These are phyloP conservation scores for Yponomeuta cagnagella DNA, from an alignment of 2,888 invertebrate species.

Conservation along the genomic window DNA sequence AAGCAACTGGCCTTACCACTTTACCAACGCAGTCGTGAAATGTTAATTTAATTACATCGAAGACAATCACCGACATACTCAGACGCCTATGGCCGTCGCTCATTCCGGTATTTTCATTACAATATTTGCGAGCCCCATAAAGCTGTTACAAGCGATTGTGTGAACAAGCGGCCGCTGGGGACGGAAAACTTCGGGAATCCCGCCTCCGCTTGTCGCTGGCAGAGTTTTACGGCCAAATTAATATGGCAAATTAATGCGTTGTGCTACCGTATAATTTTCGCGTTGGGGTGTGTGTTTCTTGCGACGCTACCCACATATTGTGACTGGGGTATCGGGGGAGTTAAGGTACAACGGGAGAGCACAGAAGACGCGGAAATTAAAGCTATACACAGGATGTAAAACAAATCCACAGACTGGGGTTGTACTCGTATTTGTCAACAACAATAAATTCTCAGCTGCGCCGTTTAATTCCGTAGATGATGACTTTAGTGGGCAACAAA, in stretches of 20 bases:
- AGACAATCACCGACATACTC: not conserved
- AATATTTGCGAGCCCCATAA: constrained; percentile 23
- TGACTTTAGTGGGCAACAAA: not conserved
- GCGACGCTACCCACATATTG: constrained; percentile 43
- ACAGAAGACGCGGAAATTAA: not conserved
- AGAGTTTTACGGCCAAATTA: constrained; percentile 77
- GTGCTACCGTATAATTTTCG: constrained; percentile 71
- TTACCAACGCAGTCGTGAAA: too few species aligned
- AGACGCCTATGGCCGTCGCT: not conserved
- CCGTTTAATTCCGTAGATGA: not conserved
- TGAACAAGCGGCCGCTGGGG: constrained; percentile 70
- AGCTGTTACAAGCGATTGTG: constrained; percentile 42
- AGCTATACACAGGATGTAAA: not conserved
- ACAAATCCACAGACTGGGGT: not conserved
- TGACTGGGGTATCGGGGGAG: constrained; percentile 15
- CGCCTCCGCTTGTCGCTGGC: constrained; percentile 67
- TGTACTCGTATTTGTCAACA: not conserved
- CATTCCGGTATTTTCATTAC: constrained; percentile 20
- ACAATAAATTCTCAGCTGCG: not conserved
- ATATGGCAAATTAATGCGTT: constrained; percentile 77
- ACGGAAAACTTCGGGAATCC: constrained; percentile 67
- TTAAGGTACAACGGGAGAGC: constrained; percentile 14
- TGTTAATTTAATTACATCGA: not conserved
- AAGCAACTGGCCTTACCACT: too few species aligned
- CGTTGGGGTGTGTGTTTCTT: constrained; percentile 60